phyloP scores from a whole-genome alignment of 1,140 invertebrate genomes.

The Halictus rubicundus region DNA sequence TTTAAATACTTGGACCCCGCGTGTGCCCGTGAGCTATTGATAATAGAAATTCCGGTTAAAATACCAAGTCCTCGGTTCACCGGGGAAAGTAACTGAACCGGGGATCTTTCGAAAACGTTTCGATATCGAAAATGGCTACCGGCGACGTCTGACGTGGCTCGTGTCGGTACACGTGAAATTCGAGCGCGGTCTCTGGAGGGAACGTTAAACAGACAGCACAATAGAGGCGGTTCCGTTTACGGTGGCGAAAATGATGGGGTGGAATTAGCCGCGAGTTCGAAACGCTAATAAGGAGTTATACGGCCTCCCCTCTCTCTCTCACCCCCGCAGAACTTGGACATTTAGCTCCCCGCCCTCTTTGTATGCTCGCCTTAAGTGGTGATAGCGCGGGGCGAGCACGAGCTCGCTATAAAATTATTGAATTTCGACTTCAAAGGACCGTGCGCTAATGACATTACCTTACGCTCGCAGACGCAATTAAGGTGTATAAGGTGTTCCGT shows the following conservation, averaged over 20 bases:
- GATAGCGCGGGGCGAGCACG: constrained; percentile 31
- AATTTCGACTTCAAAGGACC: constrained; percentile 72
- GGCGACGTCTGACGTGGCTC: neutral
- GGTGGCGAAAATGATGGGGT: neutral
- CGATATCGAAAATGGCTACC: neutral
- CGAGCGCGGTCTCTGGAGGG: neutral
- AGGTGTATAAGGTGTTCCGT: constrained; percentile 47
- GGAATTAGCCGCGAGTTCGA: constrained; percentile 33
- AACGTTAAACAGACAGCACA: constrained; percentile 15
- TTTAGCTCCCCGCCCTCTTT: constrained; percentile 35
- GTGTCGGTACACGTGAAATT: neutral
- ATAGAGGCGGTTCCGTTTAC: neutral
- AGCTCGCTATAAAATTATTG: constrained; percentile 70
- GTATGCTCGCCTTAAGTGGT: constrained; percentile 58
- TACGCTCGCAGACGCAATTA: constrained; percentile 63
- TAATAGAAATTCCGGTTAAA: constrained; percentile 57
- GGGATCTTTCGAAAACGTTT: neutral
- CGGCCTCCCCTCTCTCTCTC: neutral
- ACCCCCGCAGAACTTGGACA: constrained; percentile 51
- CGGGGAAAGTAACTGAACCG: no score
- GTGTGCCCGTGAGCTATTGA: constrained; percentile 32
- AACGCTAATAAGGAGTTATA: constrained; percentile 52
- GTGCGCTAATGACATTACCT: constrained; percentile 68
- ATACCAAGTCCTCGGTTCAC: constrained; percentile 25
- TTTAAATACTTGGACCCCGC: constrained; percentile 57